Evolutionary conservation across 23 tunicate species (phyloP).

Genomic region (Trididemnum miniatum): DNA sequence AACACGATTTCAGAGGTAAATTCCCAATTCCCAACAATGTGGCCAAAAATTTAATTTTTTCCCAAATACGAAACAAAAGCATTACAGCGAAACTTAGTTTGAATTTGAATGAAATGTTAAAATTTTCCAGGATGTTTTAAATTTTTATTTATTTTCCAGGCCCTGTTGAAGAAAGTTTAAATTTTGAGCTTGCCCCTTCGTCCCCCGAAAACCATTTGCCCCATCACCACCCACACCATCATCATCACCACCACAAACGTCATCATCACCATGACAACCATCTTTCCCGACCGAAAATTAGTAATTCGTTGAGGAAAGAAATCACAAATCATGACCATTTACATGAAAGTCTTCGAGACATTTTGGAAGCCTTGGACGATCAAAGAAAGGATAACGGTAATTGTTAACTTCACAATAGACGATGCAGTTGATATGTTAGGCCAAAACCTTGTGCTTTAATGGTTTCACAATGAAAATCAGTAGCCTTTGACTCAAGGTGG

Average conservation of each 20-base stretch:
- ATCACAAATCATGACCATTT: neutral
- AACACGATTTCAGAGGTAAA: constrained; percentile 22
- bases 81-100: no score
- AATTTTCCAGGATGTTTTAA: no score
- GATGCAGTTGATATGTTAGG: no score
- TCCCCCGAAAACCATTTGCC: constrained; percentile 35
- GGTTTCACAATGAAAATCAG: no score
- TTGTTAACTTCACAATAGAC: no score
- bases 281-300: constrained; percentile 18
- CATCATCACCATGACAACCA: constrained; percentile 46
- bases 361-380: constrained; percentile 10
- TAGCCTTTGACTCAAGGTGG: no score
- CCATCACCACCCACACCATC: constrained; percentile 37
- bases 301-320: neutral
- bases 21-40: no score
- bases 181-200: constrained; percentile 60
- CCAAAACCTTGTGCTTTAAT: no score
- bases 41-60: no score
- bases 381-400: constrained; percentile 32
- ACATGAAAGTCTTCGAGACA: neutral
- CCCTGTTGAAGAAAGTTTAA: constrained; percentile 9
- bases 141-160: neutral
- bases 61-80: no score
- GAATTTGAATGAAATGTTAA: no score
- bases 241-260: constrained; percentile 16